A percentile compares a stretch with the other conserved stretches of the same genome.
These are phyloP conservation scores for Acleris literana DNA, from an alignment of 2,888 invertebrate species.

Conservation along the genomic window DNA sequence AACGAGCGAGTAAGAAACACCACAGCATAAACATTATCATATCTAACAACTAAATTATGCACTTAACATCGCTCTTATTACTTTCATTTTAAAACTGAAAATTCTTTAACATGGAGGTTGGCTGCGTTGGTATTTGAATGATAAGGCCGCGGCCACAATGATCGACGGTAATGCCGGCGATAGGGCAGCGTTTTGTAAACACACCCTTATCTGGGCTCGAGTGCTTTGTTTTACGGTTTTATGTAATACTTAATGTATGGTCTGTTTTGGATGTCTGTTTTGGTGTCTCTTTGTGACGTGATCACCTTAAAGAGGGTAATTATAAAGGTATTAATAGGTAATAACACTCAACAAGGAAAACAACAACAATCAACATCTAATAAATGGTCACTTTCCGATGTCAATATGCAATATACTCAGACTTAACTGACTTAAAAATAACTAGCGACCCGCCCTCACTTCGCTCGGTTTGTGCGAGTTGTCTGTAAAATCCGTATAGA, in stretches of 20 bases:
- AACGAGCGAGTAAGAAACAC: background rate
- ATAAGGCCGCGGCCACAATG: constrained; percentile 40
- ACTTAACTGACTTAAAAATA: too few relatives aligned
- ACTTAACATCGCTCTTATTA: background rate
- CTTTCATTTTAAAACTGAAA: background rate
- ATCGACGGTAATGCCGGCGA: constrained; percentile 41
- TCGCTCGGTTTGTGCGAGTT: too few relatives aligned
- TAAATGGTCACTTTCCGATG: too few relatives aligned
- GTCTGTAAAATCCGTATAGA: too few relatives aligned
- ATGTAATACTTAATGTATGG: constrained; percentile 32
- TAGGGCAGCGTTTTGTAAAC: constrained; percentile 46
- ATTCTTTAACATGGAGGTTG: background rate
- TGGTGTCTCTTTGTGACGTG: constrained; percentile 5
- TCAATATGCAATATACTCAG: too few relatives aligned
- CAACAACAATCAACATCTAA: too few relatives aligned
- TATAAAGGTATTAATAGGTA: too few relatives aligned
- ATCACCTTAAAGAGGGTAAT: too few relatives aligned
- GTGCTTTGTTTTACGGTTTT: constrained; percentile 40
- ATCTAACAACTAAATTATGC: constrained; percentile 1
- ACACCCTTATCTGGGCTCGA: constrained; percentile 41
- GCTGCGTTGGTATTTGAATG: constrained; percentile 3
- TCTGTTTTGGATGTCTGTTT: constrained; percentile 28
- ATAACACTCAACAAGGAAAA: too few relatives aligned
- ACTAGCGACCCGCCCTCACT: too few relatives aligned
- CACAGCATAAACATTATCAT: constrained; percentile 3